phyloP scores from a whole-genome alignment of 2,797 vertebrate genomes.

The Notoglanidium macrostoma region DNA sequence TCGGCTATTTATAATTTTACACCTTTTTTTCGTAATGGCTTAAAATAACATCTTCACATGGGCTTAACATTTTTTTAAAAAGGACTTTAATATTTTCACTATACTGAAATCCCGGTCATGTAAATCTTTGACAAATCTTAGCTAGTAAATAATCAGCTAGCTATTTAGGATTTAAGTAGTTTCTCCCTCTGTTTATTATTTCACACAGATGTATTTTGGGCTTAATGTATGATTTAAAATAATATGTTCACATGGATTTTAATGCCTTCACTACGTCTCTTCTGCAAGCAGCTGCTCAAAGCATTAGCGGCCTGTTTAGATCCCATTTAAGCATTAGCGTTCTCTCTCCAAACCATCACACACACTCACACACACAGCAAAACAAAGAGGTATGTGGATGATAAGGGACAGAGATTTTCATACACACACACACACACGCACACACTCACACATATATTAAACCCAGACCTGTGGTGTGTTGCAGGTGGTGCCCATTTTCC shows the following conservation, averaged over 20 bases:
- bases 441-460: conserved; percentile 11
- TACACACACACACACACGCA: neutral
- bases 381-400: neutral
- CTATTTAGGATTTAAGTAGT: neutral
- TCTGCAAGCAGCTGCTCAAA: conserved; percentile 36
- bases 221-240: conserved; percentile 8
- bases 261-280: neutral
- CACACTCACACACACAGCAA: neutral
- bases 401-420: conserved; percentile 2
- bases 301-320: conserved; percentile 49
- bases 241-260: conserved; percentile 65
- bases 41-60: neutral
- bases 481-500: conserved; percentile 23
- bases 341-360: neutral
- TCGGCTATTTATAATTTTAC: neutral
- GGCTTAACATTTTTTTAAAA: neutral
- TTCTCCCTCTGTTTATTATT: neutral
- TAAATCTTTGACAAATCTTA: neutral
- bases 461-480: conserved; percentile 3
- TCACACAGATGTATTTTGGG: neutral
- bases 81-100: neutral
- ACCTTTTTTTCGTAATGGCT: neutral
- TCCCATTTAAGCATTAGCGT: conserved; percentile 59
- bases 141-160: too few relatives aligned
- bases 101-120: neutral